Conservation (phyloP, 2,113 vertebrate species). For the Ceyx margarethae region DNA sequence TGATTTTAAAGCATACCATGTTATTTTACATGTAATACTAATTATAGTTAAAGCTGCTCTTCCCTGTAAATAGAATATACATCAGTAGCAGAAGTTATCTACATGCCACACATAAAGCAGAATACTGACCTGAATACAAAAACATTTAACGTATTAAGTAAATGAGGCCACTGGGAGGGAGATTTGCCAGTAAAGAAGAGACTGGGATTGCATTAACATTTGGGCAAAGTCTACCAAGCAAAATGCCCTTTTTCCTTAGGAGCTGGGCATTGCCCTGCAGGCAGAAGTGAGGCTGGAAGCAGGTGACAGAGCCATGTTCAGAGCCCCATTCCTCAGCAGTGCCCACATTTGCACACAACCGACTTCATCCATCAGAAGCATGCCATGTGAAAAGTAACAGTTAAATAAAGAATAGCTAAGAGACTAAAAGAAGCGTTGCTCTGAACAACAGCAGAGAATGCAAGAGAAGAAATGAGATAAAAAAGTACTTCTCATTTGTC, state of each 20-base stretch:
- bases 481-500: not conserved
- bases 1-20: not conserved
- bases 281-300: not conserved
- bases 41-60: not conserved
- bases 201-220: not conserved
- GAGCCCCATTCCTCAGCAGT: not conserved
- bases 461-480: not conserved
- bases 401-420: not conserved
- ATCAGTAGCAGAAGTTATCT: not conserved
- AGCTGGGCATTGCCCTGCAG: not conserved
- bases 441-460: not conserved
- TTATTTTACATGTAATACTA: not conserved
- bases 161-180: not conserved
- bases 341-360: not conserved
- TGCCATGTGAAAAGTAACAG: rapidly evolving
- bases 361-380: not conserved
- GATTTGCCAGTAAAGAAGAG: not conserved
- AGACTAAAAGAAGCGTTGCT: not conserved
- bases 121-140: not conserved
- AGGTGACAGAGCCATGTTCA: rapidly evolving
- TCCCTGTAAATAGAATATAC: not conserved
- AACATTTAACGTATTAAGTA: not conserved
- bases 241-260: not conserved
- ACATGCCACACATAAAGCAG: not conserved
- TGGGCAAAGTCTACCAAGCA: not conserved